Percentiles rank a stretch among this genome's conserved stretches.
Evolutionary conservation across 92 coral and sea anemone genomes (phyloP).

Genomic region (Epizoanthus rinbou): DNA sequence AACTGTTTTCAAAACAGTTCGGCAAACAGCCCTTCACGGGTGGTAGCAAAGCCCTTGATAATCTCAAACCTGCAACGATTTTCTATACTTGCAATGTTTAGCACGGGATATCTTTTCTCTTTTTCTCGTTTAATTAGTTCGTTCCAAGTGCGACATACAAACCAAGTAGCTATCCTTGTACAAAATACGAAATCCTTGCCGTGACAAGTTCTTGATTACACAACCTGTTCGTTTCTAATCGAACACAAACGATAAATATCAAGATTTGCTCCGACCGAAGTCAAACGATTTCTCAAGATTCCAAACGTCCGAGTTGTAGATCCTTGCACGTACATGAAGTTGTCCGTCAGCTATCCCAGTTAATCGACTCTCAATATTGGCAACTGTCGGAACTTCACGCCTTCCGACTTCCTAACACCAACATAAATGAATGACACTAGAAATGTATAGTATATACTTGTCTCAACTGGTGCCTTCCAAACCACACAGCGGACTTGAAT

Average conservation of each 20-base stretch:
- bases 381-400: constrained; percentile 6
- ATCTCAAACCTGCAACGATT: too few species aligned
- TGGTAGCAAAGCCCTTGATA: neutral
- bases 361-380: constrained; percentile 2
- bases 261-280: neutral
- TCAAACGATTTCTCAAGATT: neutral
- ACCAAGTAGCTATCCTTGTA: constrained; percentile 12
- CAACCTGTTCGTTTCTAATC: constrained; percentile 20
- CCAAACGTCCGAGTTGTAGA: neutral
- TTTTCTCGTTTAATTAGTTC: neutral
- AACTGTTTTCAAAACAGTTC: neutral
- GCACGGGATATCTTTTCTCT: too few species aligned
- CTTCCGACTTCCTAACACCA: constrained; percentile 25
- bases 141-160: neutral
- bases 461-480: too few species aligned
- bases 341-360: neutral
- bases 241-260: constrained; percentile 3
- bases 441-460: neutral
- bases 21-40: neutral
- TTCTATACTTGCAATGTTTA: too few species aligned
- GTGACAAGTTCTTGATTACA: constrained; percentile 24
- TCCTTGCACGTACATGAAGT: constrained; percentile 30
- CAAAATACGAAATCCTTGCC: neutral
- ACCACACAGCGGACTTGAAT: too few species aligned
- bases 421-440: constrained; percentile 27